Conservation (phyloP, 2,113 vertebrate genomes). For the Burhinus oedicnemus region DNA sequence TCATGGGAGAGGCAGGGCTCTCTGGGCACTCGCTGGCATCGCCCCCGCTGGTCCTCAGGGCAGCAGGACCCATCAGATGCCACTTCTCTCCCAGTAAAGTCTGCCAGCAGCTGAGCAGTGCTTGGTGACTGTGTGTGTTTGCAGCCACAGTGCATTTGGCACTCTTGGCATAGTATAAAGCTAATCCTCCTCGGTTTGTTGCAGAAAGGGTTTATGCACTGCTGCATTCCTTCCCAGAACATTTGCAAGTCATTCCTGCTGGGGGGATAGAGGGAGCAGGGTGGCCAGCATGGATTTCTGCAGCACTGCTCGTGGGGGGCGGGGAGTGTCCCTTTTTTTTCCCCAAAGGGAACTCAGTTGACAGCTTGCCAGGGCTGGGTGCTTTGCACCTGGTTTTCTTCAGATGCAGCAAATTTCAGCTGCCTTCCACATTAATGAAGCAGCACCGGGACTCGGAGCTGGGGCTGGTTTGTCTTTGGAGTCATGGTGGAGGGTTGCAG, state of each 20-base stretch:
- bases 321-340: not conserved
- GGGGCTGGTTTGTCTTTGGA: not conserved
- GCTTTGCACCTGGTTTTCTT: not conserved
- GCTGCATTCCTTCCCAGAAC: not conserved
- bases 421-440: not conserved
- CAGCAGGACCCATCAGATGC: not conserved
- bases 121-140: not conserved
- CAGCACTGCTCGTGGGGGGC: not conserved
- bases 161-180: not conserved
- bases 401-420: not conserved
- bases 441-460: not conserved
- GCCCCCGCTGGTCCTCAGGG: not conserved
- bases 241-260: not conserved
- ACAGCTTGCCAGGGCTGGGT: not conserved
- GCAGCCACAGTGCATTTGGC: not conserved
- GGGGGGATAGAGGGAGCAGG: not conserved
- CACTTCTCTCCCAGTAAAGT: not conserved
- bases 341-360: not conserved
- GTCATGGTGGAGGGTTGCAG: not conserved
- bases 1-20: not conserved
- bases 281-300: not conserved
- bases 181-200: not conserved
- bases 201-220: not conserved
- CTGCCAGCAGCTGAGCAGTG: conserved; percentile 16
- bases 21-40: not conserved